Evolutionary conservation across 53 echinoderm and acorn worm species (phyloP).

Genomic region (Pentamera pediparva): DNA sequence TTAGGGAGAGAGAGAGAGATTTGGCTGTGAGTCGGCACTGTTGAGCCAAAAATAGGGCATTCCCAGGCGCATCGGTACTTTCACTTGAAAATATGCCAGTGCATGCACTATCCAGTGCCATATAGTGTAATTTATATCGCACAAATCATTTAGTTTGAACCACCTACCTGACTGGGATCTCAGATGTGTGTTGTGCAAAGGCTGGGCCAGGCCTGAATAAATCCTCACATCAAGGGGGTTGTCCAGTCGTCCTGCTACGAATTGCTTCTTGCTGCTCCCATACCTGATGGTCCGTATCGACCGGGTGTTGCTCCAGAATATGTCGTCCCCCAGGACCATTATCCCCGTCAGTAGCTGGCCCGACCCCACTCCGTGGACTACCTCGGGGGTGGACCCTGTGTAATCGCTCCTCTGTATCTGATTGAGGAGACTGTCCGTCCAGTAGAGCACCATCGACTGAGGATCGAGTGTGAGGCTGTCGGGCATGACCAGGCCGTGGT

Average conservation of each 20-base stretch:
- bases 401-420: constrained; percentile 6
- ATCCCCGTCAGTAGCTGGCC: background rate
- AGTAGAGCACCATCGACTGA: constrained; percentile 31
- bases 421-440: constrained; percentile 41
- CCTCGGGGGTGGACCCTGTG: background rate
- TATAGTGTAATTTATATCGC: too few species aligned
- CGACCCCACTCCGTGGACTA: background rate
- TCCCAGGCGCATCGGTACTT: too few species aligned
- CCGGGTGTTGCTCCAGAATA: constrained; percentile 18
- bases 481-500: constrained; percentile 31
- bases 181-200: background rate
- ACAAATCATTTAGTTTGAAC: background rate
- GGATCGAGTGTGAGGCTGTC: constrained; percentile 41
- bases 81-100: too few species aligned
- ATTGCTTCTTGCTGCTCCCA: background rate
- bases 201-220: background rate
- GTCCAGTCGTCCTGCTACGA: background rate
- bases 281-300: constrained; percentile 1
- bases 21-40: too few species aligned
- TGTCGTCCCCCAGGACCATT: background rate
- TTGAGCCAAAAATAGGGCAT: too few species aligned
- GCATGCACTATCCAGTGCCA: too few species aligned
- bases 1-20: too few species aligned
- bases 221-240: constrained; percentile 20
- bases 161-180: background rate